Conservation (phyloP, 2,797 vertebrate genomes). For the Orestias chungarensis region DNA sequence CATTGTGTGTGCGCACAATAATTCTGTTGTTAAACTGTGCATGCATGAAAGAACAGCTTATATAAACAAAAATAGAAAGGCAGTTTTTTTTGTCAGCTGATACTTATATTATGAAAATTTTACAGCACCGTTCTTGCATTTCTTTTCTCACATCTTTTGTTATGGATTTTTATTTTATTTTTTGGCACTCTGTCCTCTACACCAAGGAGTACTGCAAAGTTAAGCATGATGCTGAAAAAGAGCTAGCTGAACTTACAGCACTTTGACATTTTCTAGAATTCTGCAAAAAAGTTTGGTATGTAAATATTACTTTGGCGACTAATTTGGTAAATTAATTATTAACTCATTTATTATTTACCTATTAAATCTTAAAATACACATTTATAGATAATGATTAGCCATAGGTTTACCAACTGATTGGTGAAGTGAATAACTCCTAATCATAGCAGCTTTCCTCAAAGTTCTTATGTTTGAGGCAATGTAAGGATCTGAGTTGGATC, state of each 20-base stretch:
- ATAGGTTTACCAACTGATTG: neutral
- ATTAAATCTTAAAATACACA: neutral
- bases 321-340: neutral
- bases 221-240: neutral
- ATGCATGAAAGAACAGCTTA: constrained; percentile 35
- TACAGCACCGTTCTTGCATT: constrained; percentile 25
- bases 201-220: neutral
- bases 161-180: neutral
- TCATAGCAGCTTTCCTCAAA: neutral
- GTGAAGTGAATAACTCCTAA: neutral
- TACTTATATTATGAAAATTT: constrained; percentile 33
- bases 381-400: neutral
- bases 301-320: neutral
- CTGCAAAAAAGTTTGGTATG: neutral
- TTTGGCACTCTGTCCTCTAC: constrained; percentile 4
- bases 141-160: constrained; percentile 20
- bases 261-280: neutral
- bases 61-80: constrained; percentile 39
- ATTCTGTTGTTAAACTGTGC: constrained; percentile 38
- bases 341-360: neutral
- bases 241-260: neutral
- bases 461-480: neutral
- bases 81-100: constrained; percentile 25
- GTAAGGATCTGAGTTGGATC: neutral
- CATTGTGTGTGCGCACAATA: constrained; percentile 17